Evolutionary conservation across 2,797 vertebrate species (phyloP), one percentile per base, ranked within the genome.

Genomic region (Ctenosaura bakeri): DNA sequence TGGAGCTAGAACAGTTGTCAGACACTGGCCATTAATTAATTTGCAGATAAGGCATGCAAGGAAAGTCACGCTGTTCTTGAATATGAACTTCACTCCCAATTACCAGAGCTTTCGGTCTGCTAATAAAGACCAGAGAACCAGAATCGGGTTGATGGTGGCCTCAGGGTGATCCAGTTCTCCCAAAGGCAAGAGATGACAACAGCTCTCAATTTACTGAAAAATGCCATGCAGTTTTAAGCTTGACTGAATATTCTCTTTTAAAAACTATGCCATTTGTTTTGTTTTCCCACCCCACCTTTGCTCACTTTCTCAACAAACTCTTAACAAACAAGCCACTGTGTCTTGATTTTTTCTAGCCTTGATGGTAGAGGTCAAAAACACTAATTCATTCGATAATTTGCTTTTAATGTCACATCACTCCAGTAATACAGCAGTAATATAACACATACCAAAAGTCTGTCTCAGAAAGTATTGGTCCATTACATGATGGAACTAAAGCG

Each of bases 41-140:
- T 52, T 87, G 90, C 85, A 64, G 66, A 76, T 85, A 62, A 85
- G 87, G 74, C 91, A 85, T 83, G 89, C 85, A 77, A 87, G 66
- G 32, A 24, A 24, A 89, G 71, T 77, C 71, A 83, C 29, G 66
- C 59, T 64, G 56, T 83, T 89, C 71, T 83, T 83, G 80, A 77
- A 83, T 73, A 56, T 74, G 62, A 83, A 69, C 64, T 71, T 81
- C 26, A 18, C 54, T 32, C 35, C 20, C 32, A 77, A 89, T 89
- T 89, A 76, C 12, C 24, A n/a, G 35, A 50, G 56, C 29, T 76
- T 83, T 76, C 71, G 16, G 38, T 26, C 29, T 76, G 88, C 22
- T 56, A 62, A 38, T 59, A 42, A 90, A 81, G 56, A 64, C 32
- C 54, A 83, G 52, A 50, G 54, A 29, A 62, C 29, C 42, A 83